Base-by-base conservation (phyloP, 2,888 invertebrate genomes). In the Tetramorium bicarinatum region DNA sequence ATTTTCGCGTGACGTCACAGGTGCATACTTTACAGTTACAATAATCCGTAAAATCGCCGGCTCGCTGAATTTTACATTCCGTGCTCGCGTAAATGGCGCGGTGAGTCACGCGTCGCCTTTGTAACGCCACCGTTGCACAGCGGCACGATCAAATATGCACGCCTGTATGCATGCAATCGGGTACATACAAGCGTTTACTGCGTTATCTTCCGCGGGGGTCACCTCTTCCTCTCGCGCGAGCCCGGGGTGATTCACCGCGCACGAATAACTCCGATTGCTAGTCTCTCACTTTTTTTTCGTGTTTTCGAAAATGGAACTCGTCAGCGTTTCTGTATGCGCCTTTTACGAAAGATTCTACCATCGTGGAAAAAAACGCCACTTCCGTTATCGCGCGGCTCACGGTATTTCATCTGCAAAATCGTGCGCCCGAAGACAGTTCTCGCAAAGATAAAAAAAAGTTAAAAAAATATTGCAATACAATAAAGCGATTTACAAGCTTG, bases 111-210 rank as follows among this genome's bases (percentile, higher is more conserved):
- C 64, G 82, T 85, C 61, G 69, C 62, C 79, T 85, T 77, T 74
- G 82, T 82, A 75, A 75, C 56, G 56, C 44, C 54, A 44, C 47
- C 47, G 82, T 77, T 62, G 77, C 64, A 72, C 69, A 56, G 25
- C 74, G 62, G 34, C 38, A 34, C 86, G 83, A 87, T 87, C 83
- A 83, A 84, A 69, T 75, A 74, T 64, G 84, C 64, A 71, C 87
- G 84, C 86, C 86, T 87, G 84, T 66, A 82, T 82, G 82, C 84
- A 87, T 84, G 87, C 87, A 86, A 77, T 84, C 49, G 74, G 77
- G 25, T 79, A 71, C 75, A 67, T 61, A 72, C 75, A 74, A 54
- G 38, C 75, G 84, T 41, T 75, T 61, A 71, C 84, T 49, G 62
- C 61, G 79, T 75, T 82, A 81, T 86, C 84, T 80, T 72, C 61